Evolutionary conservation across 2,797 vertebrate species (phyloP), one percentile per base, ranked within the genome.

Genomic region (Cyprinodon diabolis): DNA sequence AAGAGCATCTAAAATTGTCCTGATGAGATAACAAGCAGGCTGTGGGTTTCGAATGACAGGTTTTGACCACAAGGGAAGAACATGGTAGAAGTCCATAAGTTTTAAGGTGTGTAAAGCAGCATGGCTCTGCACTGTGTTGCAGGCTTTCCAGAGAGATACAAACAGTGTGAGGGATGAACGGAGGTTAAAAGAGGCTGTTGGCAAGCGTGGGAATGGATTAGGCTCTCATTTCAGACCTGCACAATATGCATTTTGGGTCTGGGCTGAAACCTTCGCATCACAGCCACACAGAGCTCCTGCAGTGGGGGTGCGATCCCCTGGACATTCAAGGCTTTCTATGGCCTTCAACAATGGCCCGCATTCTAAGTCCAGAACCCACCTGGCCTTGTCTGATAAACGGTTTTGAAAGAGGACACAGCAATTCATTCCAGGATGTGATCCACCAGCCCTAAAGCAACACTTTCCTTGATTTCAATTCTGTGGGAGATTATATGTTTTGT

Each of bases 371-470:
- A 76, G 83, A 87, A 87, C 87, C 89, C 93, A 93, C 90, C 93
- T 95, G 92, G 89, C 85, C 84, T 82, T 75, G 82, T 88, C 86
- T 89, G 92, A 94, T 92, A 91, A 94, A 93, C 89, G 90, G 73
- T 86, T 86, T 82, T 82, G 73, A 87, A 89, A 90, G 80, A 87
- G 81, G 67, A 78, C 80, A 84, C 67, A 74, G 55, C 76, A 81
- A 69, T 68, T 49, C 54, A 75, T 43, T 79, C 76, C 87, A 86
- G 80, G 75, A 72, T 69, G 58, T 68, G 69, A 43, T 63, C 52
- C 35, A 37, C 72, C 68, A 76, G 72, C 78, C 77, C 66, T 80
- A 68, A 84, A 70, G 77, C 75, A 71, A 75, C 48, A 19, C 68
- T 71, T 52, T 69, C 57, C 6, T 17, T 70, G 55, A 69, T 72